phyloP scores from a whole-genome alignment of 2,888 invertebrate genomes.

The Cosmorhoe ocellata region DNA sequence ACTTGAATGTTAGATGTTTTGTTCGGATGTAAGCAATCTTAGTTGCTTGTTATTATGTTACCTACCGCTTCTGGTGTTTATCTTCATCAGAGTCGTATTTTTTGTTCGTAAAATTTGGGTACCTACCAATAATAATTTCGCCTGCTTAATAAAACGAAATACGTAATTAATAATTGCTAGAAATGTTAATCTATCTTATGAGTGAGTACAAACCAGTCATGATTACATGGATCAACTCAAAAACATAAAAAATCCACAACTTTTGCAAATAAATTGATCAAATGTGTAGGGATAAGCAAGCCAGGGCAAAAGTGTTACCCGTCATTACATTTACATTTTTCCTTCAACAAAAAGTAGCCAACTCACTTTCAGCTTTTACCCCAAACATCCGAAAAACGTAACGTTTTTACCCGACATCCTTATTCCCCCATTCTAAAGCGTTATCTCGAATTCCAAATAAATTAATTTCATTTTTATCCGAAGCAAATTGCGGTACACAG shows the following conservation, averaged over 20 bases:
- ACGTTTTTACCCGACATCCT: conserved; percentile 22
- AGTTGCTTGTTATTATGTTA: too few species aligned
- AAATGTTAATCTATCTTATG: too few species aligned
- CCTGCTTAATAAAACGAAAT: too few species aligned
- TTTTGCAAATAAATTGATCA: background rate
- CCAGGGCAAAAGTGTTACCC: background rate
- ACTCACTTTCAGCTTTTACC: conserved; percentile 1
- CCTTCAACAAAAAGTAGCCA: conserved; percentile 4
- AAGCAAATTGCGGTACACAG: conserved; percentile 32
- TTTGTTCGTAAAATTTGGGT: too few species aligned
- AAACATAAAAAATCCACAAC: too few species aligned
- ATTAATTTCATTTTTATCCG: conserved; percentile 52
- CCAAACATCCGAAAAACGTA: conserved; percentile 15
- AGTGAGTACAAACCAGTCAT: too few species aligned
- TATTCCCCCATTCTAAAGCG: conserved; percentile 14
- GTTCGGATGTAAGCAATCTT: background rate
- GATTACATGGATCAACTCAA: too few species aligned
- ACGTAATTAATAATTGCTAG: too few species aligned
- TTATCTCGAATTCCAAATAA: conserved; percentile 28
- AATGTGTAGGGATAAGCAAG: background rate
- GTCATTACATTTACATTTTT: conserved; percentile 8
- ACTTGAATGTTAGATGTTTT: conserved; percentile 8
- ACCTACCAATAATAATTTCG: too few species aligned
- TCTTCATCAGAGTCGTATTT: too few species aligned
- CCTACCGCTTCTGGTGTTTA: too few species aligned